Conservation (phyloP, 2,797 vertebrate genomes). For the Carcharodon carcharias region DNA sequence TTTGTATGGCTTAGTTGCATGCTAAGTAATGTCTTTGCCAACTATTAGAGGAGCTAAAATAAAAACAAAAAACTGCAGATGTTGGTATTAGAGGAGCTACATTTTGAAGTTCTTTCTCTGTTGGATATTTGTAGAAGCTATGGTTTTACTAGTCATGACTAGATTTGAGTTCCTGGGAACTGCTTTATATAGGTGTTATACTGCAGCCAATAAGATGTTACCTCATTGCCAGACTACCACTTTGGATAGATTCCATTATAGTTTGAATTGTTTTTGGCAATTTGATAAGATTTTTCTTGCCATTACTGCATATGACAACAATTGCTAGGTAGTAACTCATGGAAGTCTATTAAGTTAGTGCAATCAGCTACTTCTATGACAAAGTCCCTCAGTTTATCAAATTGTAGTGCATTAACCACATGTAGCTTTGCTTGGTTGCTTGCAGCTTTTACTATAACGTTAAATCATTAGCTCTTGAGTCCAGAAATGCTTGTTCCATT, state of each 20-base stretch:
- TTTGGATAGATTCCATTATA: neutral
- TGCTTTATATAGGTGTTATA: neutral
- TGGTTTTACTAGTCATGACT: neutral
- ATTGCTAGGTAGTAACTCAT: neutral
- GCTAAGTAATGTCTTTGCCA: neutral
- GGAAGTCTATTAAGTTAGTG: neutral
- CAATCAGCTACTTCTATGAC: neutral
- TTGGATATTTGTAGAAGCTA: neutral
- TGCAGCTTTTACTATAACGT: neutral
- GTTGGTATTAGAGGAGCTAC: neutral
- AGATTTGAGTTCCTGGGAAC: neutral
- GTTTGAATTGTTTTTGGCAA: neutral
- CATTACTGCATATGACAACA: too few species aligned
- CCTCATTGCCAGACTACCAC: neutral
- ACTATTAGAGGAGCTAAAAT: neutral
- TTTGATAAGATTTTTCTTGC: neutral
- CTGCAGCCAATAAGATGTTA: neutral
- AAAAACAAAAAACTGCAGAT: too few species aligned
- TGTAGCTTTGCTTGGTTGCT: neutral
- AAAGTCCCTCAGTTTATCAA: neutral
- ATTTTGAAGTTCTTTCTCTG: neutral
- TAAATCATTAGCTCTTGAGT: neutral
- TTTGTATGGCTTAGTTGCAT: neutral
- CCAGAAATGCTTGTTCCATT: neutral
- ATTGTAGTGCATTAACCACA: neutral